phyloP scores from a whole-genome alignment of 2,797 vertebrate species.

The Lithobates pipiens region DNA sequence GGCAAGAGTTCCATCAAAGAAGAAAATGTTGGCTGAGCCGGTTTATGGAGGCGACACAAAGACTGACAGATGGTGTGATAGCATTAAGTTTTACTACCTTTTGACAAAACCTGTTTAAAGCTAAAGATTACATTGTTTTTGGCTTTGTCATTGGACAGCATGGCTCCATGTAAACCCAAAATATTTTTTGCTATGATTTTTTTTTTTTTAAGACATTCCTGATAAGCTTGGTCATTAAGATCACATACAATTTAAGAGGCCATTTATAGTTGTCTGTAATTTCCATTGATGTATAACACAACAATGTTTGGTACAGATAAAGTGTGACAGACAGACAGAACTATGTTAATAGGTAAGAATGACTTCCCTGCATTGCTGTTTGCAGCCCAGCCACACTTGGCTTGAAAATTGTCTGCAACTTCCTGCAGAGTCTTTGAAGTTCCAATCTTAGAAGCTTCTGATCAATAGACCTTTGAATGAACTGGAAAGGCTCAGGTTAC shows the following conservation, averaged over 20 bases:
- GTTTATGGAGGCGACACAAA: background rate
- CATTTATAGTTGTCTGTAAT: conserved; percentile 19
- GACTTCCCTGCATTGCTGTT: conserved; percentile 50
- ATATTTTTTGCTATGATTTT: background rate
- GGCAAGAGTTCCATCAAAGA: background rate
- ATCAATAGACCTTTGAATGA: conserved; percentile 61
- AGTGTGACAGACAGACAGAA: conserved; percentile 49
- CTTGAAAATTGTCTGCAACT: conserved; percentile 55
- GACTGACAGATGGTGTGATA: background rate
- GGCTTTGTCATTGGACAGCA: background rate
- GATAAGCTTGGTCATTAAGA: background rate
- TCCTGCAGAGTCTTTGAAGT: conserved; percentile 62
- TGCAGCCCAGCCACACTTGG: conserved; percentile 47
- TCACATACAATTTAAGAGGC: conserved; percentile 2
- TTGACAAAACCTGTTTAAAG: conserved; percentile 2
- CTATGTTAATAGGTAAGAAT: conserved; percentile 57
- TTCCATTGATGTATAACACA: conserved; percentile 25
- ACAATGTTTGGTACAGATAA: conserved; percentile 31
- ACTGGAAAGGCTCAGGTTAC: conserved; percentile 53
- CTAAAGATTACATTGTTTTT: background rate
- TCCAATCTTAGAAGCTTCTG: conserved; percentile 57
- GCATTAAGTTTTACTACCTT: background rate
- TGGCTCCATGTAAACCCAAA: background rate
- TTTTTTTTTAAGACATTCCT: background rate
- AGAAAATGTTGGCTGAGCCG: background rate